Evolutionary conservation across 2,797 vertebrate species (phyloP).

Genomic region (Aselliscus stoliczkanus): DNA sequence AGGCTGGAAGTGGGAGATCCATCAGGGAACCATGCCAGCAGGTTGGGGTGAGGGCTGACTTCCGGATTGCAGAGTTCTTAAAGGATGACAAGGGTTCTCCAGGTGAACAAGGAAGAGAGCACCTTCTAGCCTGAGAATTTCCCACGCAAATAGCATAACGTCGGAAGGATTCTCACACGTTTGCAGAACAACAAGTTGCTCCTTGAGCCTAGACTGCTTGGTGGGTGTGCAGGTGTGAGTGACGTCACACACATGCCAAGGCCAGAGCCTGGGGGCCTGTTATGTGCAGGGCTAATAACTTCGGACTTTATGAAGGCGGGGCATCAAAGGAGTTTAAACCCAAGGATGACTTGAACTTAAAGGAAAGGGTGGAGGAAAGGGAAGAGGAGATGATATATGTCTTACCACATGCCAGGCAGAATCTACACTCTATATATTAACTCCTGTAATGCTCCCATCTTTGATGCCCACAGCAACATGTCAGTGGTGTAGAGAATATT

Average conservation of each 20-base stretch:
- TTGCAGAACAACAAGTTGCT: not conserved
- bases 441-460: not conserved
- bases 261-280: not conserved
- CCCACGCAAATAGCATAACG: not conserved
- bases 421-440: not conserved
- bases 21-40: not conserved
- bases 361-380: not conserved
- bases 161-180: not conserved
- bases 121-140: not conserved
- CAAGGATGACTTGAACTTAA: not conserved
- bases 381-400: not conserved
- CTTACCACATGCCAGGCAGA: not conserved
- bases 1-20: not conserved
- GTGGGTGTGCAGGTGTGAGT: fast-evolving
- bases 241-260: no score
- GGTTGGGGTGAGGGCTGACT: not conserved
- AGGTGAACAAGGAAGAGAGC: not conserved
- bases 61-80: not conserved
- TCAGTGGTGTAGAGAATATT: not conserved
- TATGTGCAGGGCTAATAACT: not conserved
- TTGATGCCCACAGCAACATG: not conserved
- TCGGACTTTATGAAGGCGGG: not conserved
- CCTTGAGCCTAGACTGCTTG: not conserved
- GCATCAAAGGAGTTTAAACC: not conserved
- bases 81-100: not conserved